Percentiles rank a stretch among this genome's conserved stretches.
These are phyloP conservation scores for Scomber japonicus DNA, from an alignment of 2,113 vertebrate genomes.

Conservation along the genomic window DNA sequence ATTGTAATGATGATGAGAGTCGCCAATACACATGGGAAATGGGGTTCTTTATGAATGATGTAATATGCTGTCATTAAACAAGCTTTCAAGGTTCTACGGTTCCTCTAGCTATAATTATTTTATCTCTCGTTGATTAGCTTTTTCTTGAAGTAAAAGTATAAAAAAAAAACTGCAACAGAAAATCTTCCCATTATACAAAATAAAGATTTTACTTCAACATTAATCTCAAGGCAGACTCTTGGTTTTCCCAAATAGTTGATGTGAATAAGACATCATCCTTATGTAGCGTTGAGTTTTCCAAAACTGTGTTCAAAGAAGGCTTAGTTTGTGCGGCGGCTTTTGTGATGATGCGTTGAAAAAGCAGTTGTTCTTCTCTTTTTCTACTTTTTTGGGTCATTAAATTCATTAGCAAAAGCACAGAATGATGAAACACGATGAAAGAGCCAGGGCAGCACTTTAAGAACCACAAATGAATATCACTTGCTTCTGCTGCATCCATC, in stretches of 20 bases:
- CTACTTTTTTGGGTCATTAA: slow-evolving; percentile 76
- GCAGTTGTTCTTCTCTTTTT: slow-evolving; percentile 60
- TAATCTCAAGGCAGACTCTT: not conserved
- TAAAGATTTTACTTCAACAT: not conserved
- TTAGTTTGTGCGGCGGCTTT: slow-evolving; percentile 44
- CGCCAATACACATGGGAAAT: slow-evolving; percentile 48
- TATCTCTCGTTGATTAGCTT: slow-evolving; percentile 25
- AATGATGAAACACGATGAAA: slow-evolving; percentile 88
- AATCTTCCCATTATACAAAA: slow-evolving; percentile 8
- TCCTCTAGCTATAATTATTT: slow-evolving; percentile 75
- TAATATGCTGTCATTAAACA: slow-evolving; percentile 61
- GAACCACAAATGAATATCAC: slow-evolving; percentile 71
- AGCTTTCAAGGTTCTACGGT: slow-evolving; percentile 63
- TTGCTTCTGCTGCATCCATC: slow-evolving; percentile 37
- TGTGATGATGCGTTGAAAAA: slow-evolving; percentile 71
- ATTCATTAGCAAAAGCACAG: slow-evolving; percentile 78
- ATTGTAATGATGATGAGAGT: slow-evolving; percentile 42
- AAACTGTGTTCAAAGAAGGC: slow-evolving; percentile 35
- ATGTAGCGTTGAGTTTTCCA: slow-evolving; percentile 18
- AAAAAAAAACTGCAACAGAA: not conserved
- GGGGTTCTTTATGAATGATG: slow-evolving; percentile 65
- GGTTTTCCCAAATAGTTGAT: not conserved
- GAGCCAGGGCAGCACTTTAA: slow-evolving; percentile 80
- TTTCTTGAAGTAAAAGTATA: slow-evolving; percentile 22
- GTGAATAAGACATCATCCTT: not conserved